Evolutionary conservation across 2,888 invertebrate genomes (phyloP), one percentile per base, ranked within the genome.

Genomic region (Monopis laevigella): DNA sequence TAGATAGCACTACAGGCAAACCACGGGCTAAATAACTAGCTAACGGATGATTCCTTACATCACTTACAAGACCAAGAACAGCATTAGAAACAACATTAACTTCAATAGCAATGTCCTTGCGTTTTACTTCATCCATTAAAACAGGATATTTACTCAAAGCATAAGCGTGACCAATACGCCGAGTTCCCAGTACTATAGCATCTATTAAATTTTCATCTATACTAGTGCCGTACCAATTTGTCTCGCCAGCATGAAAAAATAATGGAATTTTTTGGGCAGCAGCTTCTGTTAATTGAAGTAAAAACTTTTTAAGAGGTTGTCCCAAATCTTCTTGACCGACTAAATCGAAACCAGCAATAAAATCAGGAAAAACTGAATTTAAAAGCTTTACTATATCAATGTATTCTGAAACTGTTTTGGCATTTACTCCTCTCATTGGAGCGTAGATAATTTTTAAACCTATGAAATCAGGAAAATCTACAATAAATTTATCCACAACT

Each of bases 161-260:
- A 53, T 84, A 92, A 7, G 86, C 93, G 48, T 93, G 93, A 0
- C 92, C 93, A 45, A 93, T 88, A 17, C 93, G 82, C 50, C 86
- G 86, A 0, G 88, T 74, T 26, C 88, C 88, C 14, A 93, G 64
- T 5, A 89, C 63, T 13, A 92, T 70, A 0, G 91, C 92, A 53
- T 93, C 92, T 21, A 88, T 63, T 35, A 93, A 56, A 63, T 92
- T 92, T 49, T 88, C 84, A 56, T 93, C 92, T 1, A 86, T 82
- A 1, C 65, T 59, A 3, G 68, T 69, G 4, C 86, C 90, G 52
- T 81, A 83, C 89, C 90, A 89, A 54, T 89, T 87, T 0, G 92
- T 92, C 68, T 93, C 92, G 1, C 91, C 93, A 0, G 92, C 89
- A 55, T 93, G 92, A 47, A 92, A 89, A 54, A 86, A 91, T 51